Conservation (phyloP, 2,113 vertebrate species). For the Chiloscyllium plagiosum region DNA sequence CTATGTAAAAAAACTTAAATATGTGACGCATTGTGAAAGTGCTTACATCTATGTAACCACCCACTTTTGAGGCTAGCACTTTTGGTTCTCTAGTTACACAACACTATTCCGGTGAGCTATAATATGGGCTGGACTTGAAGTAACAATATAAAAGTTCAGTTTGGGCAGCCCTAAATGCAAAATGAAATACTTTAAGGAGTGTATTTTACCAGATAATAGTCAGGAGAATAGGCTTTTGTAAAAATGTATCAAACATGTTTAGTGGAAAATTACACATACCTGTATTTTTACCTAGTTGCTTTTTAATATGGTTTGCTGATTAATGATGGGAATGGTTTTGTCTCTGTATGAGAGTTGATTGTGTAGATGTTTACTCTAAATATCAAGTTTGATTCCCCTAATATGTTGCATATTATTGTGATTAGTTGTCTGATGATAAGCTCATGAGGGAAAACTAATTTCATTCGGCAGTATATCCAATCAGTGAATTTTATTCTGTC, state of each 20-base stretch:
- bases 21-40: neutral
- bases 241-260: neutral
- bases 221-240: neutral
- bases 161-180: neutral
- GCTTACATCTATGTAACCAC: neutral
- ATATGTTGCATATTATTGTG: neutral
- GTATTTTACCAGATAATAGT: neutral
- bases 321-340: neutral
- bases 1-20: neutral
- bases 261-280: neutral
- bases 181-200: neutral
- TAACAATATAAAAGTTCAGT: neutral
- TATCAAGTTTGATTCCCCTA: neutral
- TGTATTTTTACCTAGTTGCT: neutral
- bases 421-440: neutral
- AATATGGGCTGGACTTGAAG: neutral
- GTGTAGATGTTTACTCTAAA: neutral
- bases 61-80: neutral
- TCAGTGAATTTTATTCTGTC: neutral
- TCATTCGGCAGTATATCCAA: neutral
- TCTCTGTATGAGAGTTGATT: neutral
- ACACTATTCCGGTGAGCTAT: neutral
- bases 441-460: neutral
- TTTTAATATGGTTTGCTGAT: neutral
- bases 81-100: neutral